A percentile compares a stretch with the other conserved stretches of the same genome.
Evolutionary conservation across 2,888 invertebrate genomes (phyloP).

Genomic region (Entomobrya proxima): DNA sequence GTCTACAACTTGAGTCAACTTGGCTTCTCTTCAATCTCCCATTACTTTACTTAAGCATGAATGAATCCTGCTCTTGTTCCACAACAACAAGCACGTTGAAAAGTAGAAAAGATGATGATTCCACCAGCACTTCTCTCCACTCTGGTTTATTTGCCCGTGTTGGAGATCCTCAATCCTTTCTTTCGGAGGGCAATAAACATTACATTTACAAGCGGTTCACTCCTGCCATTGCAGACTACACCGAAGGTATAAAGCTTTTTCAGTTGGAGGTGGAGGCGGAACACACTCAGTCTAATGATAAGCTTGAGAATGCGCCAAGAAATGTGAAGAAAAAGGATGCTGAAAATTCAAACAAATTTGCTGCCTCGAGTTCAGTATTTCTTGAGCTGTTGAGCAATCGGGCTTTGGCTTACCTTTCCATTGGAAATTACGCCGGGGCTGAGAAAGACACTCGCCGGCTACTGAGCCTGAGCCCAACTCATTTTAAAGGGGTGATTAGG

Average conservation of each 20-base stretch:
- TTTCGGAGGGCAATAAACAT: slow-evolving; percentile 49
- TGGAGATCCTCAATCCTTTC: slow-evolving; percentile 34
- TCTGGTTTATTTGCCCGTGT: slow-evolving; percentile 27
- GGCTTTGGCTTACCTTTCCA: slow-evolving; percentile 62
- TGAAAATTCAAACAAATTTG: not conserved
- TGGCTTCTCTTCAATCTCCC: not conserved
- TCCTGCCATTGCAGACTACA: slow-evolving; percentile 42
- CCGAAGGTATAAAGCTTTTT: slow-evolving; percentile 19
- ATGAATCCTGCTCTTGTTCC: not conserved
- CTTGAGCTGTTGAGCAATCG: slow-evolving; percentile 68
- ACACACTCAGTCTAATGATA: not conserved
- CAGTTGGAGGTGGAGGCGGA: slow-evolving; percentile 34
- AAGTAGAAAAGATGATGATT: not conserved
- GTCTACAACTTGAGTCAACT: too few relatives aligned
- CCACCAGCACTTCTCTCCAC: not conserved
- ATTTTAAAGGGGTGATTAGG: slow-evolving; percentile 65
- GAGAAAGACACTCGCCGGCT: slow-evolving; percentile 53
- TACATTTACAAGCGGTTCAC: slow-evolving; percentile 44
- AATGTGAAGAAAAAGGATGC: not conserved
- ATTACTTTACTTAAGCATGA: not conserved
- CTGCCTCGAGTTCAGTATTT: not conserved
- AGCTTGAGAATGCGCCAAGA: slow-evolving; percentile 36
- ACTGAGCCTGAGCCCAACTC: slow-evolving; percentile 31
- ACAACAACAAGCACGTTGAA: not conserved
- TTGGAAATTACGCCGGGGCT: slow-evolving; percentile 46